phyloP scores from a whole-genome alignment of 2,888 invertebrate species.

The Tenthredo amoena region DNA sequence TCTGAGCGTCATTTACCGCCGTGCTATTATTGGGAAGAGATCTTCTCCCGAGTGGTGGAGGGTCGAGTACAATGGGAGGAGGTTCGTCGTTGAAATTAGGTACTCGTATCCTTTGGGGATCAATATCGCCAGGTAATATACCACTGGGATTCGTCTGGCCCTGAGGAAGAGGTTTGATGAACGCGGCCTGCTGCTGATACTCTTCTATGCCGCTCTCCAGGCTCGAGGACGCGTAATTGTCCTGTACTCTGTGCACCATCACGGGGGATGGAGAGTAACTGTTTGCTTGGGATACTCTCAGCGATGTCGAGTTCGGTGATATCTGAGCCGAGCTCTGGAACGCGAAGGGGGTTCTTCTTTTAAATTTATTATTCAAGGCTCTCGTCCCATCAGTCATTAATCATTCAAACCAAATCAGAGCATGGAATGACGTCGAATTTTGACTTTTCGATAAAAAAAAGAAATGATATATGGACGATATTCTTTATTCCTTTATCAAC shows the following conservation, averaged over 20 bases:
- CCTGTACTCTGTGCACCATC: conserved; percentile 75
- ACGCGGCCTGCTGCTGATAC: conserved; percentile 61
- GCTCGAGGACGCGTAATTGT: conserved; percentile 68
- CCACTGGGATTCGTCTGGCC: conserved; percentile 6
- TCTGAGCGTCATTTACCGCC: neutral
- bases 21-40: conserved; percentile 52
- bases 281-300: conserved; percentile 72
- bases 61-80: conserved; percentile 70
- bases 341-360: neutral
- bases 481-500: neutral
- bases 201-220: conserved; percentile 55
- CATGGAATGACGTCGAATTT: too few species aligned
- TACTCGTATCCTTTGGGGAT: neutral
- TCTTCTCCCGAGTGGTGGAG: conserved; percentile 69
- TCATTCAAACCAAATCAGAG: neutral
- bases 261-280: conserved; percentile 74
- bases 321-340: conserved; percentile 69
- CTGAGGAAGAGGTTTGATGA: conserved; percentile 74
- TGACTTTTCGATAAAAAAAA: too few species aligned
- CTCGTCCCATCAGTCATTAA: neutral
- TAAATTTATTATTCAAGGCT: neutral
- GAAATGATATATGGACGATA: neutral
- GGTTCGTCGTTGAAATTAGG: conserved; percentile 65
- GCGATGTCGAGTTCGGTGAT: conserved; percentile 69
- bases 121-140: conserved; percentile 32